phyloP scores from a whole-genome alignment of 37 sponge, comb jelly and placozoan species.

The Hexactinellida sp. region DNA sequence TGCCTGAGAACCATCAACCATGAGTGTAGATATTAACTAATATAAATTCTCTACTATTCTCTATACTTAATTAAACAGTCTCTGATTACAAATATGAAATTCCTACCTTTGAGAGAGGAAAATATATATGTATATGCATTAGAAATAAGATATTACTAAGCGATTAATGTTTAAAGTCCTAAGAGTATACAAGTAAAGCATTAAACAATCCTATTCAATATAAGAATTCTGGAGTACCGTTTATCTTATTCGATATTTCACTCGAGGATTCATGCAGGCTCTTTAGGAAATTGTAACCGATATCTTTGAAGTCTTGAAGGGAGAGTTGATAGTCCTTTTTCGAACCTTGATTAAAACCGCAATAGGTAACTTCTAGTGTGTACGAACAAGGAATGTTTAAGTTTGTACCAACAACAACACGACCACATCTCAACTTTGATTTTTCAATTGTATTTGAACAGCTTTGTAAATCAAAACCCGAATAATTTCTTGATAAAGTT shows the following conservation, averaged over 20 bases:
- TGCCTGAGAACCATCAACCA: no score
- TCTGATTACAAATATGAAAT: no score
- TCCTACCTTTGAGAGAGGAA: no score
- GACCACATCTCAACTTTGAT: not conserved
- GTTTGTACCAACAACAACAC: slow-evolving; percentile 1
- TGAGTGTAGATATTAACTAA: no score
- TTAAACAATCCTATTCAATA: not conserved
- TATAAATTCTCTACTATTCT: no score
- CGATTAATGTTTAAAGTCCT: no score
- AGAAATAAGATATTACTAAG: no score
- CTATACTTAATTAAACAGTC: no score
- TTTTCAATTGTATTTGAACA: slow-evolving; percentile 9
- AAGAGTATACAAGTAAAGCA: not conserved
- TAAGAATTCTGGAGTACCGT: not conserved
- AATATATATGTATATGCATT: no score
- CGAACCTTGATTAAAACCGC: not conserved
- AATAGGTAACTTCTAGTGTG: not conserved
- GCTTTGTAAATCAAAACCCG: not conserved
- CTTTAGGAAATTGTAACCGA: not conserved
- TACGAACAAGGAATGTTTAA: not conserved
- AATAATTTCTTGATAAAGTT: not conserved
- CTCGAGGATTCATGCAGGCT: not conserved
- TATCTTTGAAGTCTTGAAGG: not conserved
- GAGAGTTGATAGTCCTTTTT: not conserved
- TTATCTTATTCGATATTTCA: not conserved